A percentile compares a stretch with the other conserved stretches of the same genome.
Conservation (phyloP, 2,888 invertebrate genomes). For the Onthophagus sagittarius region DNA sequence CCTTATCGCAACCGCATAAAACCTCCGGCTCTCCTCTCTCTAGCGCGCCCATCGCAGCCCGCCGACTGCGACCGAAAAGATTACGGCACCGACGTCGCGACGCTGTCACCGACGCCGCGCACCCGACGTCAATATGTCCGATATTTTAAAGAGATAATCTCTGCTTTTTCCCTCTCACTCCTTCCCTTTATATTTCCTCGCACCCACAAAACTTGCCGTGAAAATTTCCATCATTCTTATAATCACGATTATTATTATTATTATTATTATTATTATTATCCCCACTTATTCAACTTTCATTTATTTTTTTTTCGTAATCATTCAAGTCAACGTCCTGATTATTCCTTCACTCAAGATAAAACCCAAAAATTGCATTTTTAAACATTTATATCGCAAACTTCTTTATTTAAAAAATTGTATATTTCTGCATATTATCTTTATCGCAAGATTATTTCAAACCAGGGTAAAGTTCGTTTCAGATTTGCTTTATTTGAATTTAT, state of each 20-base stretch:
- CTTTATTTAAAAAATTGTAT: not conserved
- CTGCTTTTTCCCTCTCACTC: not conserved
- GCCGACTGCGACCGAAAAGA: slow-evolving; percentile 28
- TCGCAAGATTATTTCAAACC: not conserved
- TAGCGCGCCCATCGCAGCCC: not conserved
- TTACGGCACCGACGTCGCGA: slow-evolving; percentile 5
- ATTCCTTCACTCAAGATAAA: not conserved
- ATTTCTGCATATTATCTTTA: not conserved
- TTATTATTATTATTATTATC: too few relatives aligned
- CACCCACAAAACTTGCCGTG: too few relatives aligned
- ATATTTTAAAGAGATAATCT: slow-evolving; percentile 22
- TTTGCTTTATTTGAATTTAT: not conserved
- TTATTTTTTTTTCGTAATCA: not conserved
- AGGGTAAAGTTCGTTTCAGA: not conserved
- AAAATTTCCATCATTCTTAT: too few relatives aligned
- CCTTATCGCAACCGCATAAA: slow-evolving; percentile 28
- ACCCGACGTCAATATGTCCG: slow-evolving; percentile 20
- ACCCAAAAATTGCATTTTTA: not conserved
- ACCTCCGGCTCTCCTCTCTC: slow-evolving; percentile 8
- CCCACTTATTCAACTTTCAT: not conserved
- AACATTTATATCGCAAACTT: not conserved
- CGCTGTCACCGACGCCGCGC: not conserved
- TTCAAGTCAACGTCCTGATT: not conserved
- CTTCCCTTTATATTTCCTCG: not conserved
- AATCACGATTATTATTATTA: not conserved